phyloP scores from a whole-genome alignment of 2,113 vertebrate species.

The Apteryx mantelli region DNA sequence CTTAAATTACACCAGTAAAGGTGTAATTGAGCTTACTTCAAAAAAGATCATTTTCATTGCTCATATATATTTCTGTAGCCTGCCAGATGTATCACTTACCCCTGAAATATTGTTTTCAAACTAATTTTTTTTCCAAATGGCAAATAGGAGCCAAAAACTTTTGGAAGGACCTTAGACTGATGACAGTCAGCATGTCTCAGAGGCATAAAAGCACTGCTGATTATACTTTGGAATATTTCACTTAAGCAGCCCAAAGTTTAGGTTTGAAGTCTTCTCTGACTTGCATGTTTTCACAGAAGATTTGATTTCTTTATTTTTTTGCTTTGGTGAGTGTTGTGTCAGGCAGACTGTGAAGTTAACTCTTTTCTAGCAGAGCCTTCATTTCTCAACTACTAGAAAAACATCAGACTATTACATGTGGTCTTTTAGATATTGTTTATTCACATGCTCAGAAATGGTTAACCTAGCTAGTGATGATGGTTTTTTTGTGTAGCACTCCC shows the following conservation, averaged over 20 bases:
- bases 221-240: neutral
- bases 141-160: neutral
- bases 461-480: neutral
- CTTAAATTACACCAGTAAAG: neutral
- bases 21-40: neutral
- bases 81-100: neutral
- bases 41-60: neutral
- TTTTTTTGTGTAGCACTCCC: neutral
- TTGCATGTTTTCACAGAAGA: neutral
- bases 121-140: neutral
- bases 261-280: neutral
- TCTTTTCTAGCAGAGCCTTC: neutral
- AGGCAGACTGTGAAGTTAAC: neutral
- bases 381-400: neutral
- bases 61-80: no score
- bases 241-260: neutral
- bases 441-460: neutral
- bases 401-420: neutral
- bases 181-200: neutral
- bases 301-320: neutral
- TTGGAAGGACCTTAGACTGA: neutral
- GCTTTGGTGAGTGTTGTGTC: neutral
- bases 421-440: constrained; percentile 10
- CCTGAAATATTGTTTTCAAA: neutral
- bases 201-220: neutral